phyloP scores from a whole-genome alignment of 2,888 invertebrate species.

The Macrophya alboannulata region DNA sequence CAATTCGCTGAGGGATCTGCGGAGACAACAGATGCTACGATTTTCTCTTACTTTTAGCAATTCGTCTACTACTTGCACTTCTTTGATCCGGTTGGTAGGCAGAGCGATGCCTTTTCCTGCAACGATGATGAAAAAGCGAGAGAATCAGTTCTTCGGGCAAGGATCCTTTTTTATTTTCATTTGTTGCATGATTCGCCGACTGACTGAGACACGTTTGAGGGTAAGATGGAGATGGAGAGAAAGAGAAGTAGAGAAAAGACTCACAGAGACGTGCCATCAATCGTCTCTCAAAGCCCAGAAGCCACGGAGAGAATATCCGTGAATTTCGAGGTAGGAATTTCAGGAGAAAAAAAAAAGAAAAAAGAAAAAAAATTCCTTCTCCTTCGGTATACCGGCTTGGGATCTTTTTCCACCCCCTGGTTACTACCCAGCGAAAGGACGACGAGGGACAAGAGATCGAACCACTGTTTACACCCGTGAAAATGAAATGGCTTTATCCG shows the following conservation, averaged over 20 bases:
- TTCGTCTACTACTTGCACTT: background rate
- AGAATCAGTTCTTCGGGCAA: background rate
- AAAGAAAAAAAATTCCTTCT: background rate
- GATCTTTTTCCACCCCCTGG: background rate
- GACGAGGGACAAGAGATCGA: conserved; percentile 42
- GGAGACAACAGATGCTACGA: background rate
- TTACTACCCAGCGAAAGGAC: conserved; percentile 5
- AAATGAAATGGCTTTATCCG: conserved; percentile 64
- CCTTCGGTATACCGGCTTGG: background rate
- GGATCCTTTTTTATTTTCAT: background rate
- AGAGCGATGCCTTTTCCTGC: background rate
- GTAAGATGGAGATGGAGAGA: background rate
- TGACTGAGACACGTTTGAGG: background rate
- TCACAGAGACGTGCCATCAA: conserved; percentile 17
- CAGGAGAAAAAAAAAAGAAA: background rate
- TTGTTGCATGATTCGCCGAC: conserved; percentile 3
- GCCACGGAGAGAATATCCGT: conserved; percentile 18
- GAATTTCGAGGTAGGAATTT: conserved; percentile 9
- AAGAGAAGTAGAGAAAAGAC: background rate
- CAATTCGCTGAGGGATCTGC: background rate
- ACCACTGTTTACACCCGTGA: conserved; percentile 59
- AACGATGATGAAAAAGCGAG: background rate
- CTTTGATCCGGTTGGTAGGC: background rate
- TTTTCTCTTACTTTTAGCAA: background rate
- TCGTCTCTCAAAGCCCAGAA: conserved; percentile 38